Percentiles rank a stretch among this genome's conserved stretches.
phyloP scores from a whole-genome alignment of 2,113 vertebrate genomes.

The Australoheros scitulus region DNA sequence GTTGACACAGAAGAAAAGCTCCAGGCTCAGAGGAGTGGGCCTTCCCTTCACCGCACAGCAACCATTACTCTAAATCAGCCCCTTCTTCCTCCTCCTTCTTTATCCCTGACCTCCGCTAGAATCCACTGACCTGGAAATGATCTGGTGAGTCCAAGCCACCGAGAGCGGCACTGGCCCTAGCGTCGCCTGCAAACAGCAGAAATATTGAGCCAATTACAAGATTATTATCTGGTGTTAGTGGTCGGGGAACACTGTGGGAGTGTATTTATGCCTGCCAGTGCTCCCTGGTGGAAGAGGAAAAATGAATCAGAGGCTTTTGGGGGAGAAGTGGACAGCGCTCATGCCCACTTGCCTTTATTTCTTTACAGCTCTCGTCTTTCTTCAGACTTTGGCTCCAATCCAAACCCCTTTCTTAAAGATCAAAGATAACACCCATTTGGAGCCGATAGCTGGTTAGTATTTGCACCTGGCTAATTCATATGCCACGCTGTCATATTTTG shows the following conservation, averaged over 20 bases:
- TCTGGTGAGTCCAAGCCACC: slow-evolving; percentile 59
- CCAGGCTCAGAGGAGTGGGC: slow-evolving; percentile 37
- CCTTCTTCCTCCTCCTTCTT: slow-evolving; percentile 15
- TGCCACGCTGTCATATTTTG: slow-evolving; percentile 38
- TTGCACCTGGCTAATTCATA: slow-evolving; percentile 29
- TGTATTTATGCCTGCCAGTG: slow-evolving; percentile 71
- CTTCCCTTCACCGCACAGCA: slow-evolving; percentile 47
- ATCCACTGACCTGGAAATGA: slow-evolving; percentile 78
- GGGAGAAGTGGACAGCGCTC: slow-evolving; percentile 53
- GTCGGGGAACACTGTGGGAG: slow-evolving; percentile 63
- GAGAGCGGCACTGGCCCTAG: slow-evolving; percentile 39
- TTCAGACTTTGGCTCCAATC: slow-evolving; percentile 51
- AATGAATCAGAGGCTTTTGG: slow-evolving; percentile 70
- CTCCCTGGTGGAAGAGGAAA: slow-evolving; percentile 56
- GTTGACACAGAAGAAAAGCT: slow-evolving; percentile 52
- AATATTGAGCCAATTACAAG: slow-evolving; percentile 84
- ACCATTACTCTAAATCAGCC: slow-evolving; percentile 69
- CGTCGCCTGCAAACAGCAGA: slow-evolving; percentile 66
- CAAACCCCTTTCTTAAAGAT: slow-evolving; percentile 30
- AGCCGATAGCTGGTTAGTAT: slow-evolving; percentile 36
- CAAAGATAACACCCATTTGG: slow-evolving; percentile 28
- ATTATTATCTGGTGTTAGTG: slow-evolving; percentile 77
- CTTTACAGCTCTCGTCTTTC: slow-evolving; percentile 55
- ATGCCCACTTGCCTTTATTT: slow-evolving; percentile 55
- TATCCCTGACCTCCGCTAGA: slow-evolving; percentile 67